Evolutionary conservation across 2,888 invertebrate species (phyloP).

Genomic region (Mylabris sibirica): DNA sequence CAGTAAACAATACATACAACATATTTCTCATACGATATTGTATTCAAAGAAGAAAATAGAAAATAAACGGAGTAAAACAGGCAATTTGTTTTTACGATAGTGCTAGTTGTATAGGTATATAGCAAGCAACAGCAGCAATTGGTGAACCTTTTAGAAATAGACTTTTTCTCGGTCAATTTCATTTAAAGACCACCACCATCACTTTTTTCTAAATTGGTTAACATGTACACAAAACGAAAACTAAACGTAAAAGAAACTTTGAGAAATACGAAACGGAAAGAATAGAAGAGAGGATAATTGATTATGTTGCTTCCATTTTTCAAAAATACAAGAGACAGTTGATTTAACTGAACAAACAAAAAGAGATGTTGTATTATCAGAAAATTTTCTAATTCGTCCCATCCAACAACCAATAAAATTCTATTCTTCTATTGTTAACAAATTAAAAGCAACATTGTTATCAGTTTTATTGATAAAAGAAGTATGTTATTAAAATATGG

Average conservation of each 20-base stretch:
- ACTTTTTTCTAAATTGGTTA: neutral
- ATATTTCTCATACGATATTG: neutral
- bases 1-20: neutral
- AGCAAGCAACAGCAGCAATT: neutral
- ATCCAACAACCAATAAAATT: neutral
- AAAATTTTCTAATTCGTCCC: neutral
- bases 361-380: neutral
- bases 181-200: neutral
- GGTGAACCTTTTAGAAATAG: neutral
- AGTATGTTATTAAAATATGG: no score
- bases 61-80: neutral
- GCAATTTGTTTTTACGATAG: slow-evolving; percentile 7
- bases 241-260: neutral
- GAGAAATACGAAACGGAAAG: neutral
- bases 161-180: slow-evolving; percentile 3
- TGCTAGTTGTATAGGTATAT: neutral
- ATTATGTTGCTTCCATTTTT: neutral
- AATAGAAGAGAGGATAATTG: neutral
- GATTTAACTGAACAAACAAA: no score
- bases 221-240: neutral
- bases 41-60: slow-evolving; percentile 1
- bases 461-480: no score
- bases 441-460: neutral
- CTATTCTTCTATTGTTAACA: neutral
- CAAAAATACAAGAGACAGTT: neutral